Conservation (phyloP, 1,140 invertebrate species). For the Danaus melanippus region DNA sequence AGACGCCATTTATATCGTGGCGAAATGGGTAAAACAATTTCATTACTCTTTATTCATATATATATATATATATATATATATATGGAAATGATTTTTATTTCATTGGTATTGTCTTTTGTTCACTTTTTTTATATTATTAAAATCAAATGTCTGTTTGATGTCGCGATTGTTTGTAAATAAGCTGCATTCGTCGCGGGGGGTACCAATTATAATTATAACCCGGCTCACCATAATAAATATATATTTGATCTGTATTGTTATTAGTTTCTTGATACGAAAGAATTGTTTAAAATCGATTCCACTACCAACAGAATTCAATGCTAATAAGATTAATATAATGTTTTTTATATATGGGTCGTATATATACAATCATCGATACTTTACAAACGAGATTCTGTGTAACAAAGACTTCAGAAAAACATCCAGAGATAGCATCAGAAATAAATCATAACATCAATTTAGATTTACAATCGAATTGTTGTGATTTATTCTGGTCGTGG, state of each 20-base stretch:
- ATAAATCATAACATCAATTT: conserved; percentile 29
- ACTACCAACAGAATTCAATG: not conserved
- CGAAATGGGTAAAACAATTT: no score
- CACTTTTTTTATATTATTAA: conserved; percentile 15
- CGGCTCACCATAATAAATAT: not conserved
- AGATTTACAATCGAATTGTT: conserved; percentile 29
- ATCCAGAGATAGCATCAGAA: conserved; percentile 17
- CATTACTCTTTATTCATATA: no score
- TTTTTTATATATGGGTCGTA: not conserved
- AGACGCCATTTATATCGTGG: no score
- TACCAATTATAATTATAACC: conserved; percentile 10
- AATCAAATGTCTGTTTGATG: conserved; percentile 38
- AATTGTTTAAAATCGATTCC: not conserved
- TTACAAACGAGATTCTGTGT: not conserved
- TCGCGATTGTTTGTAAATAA: conserved; percentile 63
- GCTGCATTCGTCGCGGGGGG: conserved; percentile 44
- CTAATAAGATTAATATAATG: not conserved
- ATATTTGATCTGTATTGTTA: conserved; percentile 4
- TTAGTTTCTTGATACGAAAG: not conserved
- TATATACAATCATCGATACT: not conserved
- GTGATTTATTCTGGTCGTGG: conserved; percentile 31
- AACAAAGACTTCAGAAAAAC: conserved; percentile 10
- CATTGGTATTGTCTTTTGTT: no score
- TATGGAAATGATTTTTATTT: no score
- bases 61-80: no score